Evolutionary conservation across 2,888 invertebrate species (phyloP).

Genomic region (Tipula helvola): DNA sequence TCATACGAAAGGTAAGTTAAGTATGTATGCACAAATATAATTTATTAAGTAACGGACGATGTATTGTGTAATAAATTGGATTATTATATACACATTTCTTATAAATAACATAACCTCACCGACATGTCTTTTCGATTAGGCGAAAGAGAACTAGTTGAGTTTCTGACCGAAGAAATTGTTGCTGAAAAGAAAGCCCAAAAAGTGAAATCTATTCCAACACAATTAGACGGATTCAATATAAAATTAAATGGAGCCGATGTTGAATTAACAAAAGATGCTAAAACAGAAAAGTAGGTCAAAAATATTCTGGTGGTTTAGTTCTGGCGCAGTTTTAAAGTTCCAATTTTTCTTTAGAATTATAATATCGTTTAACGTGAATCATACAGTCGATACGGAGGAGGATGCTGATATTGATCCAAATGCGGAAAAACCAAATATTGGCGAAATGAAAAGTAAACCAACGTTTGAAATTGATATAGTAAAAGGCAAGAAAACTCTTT

Average conservation of each 20-base stretch:
- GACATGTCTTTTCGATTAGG: conserved; percentile 37
- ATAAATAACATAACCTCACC: conserved; percentile 30
- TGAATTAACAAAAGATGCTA: conserved; percentile 57
- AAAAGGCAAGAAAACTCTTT: conserved; percentile 62
- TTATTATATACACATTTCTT: background rate
- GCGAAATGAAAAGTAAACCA: conserved; percentile 83
- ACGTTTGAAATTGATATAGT: conserved; percentile 80
- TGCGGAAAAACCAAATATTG: conserved; percentile 58
- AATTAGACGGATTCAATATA: conserved; percentile 71
- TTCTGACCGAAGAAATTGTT: conserved; percentile 84
- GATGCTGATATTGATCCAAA: conserved; percentile 50
- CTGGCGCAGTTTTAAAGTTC: background rate
- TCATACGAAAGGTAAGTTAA: conserved; percentile 55
- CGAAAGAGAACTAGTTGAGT: conserved; percentile 78
- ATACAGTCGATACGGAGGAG: conserved; percentile 77
- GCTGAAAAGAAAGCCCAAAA: conserved; percentile 80
- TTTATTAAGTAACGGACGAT: background rate
- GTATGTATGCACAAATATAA: background rate
- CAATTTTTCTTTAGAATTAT: conserved; percentile 43
- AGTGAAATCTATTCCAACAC: conserved; percentile 56
- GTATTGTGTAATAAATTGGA: conserved; percentile 5
- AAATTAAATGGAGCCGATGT: conserved; percentile 74
- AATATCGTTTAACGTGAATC: conserved; percentile 85
- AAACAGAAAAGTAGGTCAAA: conserved; percentile 53
- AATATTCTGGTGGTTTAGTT: background rate